Base-by-base conservation (phyloP, 35 echinoderm and acorn worm genomes). In the Eucidaris tribuloides region DNA sequence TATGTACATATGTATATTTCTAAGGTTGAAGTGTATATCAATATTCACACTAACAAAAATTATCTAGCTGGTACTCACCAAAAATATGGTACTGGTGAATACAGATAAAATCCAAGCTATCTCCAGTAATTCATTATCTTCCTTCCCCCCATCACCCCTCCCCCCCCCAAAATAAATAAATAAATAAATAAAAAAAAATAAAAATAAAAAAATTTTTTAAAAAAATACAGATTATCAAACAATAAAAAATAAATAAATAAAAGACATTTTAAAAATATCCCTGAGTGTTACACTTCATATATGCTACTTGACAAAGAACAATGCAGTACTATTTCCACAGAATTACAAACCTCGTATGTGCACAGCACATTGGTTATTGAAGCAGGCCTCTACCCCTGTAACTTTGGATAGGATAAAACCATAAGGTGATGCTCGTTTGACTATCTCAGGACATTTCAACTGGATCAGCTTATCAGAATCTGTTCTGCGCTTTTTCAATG, bases 391-490 rank as follows among this genome's bases (percentile, higher is more conserved):
- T 62, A 97, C 92, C 43, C 94, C 94, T 54, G 65, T 68, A 31
- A 97, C 94, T 68, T 92, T 97, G 2, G 89, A 88, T 2, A 97
- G 72, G 24, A 97, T 30, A 54, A 97, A 97, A n/a, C 81, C 52
- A 19, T 81, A 86, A 3, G 94, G 94, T 20, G 45, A 40, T 54
- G 89, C 85, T 71, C 79, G 80, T 54, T 88, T 30, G 32, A 91
- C 35, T 0, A 89, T 81, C 25, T 92, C 89, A 34, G 40, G n/a
- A 46, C 86, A 84, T 24, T 37, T 64, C 49, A 46, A 62, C 59
- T 13, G 20, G 38, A 28, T 41, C 27, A 23, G 28, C 18, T 30
- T 36, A 27, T 33, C 4, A 23, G 11, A 6, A 28, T 88, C 54
- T 38, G 23, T 50, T 72, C 62, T 84, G 62, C 82, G 46, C 71